Base-by-base conservation (phyloP, 2,888 invertebrate genomes). In the Kuschelorhynchus macadamiae region DNA sequence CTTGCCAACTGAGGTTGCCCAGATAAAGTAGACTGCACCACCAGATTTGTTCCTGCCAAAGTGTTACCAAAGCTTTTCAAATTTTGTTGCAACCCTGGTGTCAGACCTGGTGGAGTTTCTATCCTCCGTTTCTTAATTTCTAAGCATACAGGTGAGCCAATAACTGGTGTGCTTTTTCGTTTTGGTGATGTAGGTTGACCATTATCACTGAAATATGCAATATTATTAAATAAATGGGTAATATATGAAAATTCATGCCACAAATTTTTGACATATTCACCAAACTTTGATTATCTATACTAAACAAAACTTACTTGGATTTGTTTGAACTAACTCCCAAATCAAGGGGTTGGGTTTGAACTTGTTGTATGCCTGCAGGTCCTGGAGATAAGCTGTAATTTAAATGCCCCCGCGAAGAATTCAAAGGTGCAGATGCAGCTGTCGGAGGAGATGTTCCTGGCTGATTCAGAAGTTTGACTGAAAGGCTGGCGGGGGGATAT, bases 341-440 rank as follows among this genome's bases (percentile, higher is more conserved):
- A 81, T 93, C 93, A 30, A 93, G 85, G 9, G 93, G 93, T 79
- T 93, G 92, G 63, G 91, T 91, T 83, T 93, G 93, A 78, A 90
- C 89, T 53, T 85, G 80, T 30, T 5, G 86, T 84, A 61, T 60
- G 11, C 60, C 61, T 16, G 88, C 88, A 66, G 84, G 71, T 62
- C 76, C 77, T 0, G 67, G 61, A 2, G 71, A 65, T 52, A 71
- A 62, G 33, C 59, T 68, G 16, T 67, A 71, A 32, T 39, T 62
- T 77, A 82, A 71, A 59, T 74, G 75, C 77, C 84, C 74, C 79
- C 85, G 71, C 76, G 76, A 72, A 0, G 80, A 75, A 1, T 80
- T 77, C n/a, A 81, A 74, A 3, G 83, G 84, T 11, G 82, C 82
- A 0, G 81, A 85, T 0, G 86, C 76, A 32, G 84, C 81, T 17